Evolutionary conservation across 2,888 invertebrate species (phyloP).

Genomic region (Candidula unifasciata): DNA sequence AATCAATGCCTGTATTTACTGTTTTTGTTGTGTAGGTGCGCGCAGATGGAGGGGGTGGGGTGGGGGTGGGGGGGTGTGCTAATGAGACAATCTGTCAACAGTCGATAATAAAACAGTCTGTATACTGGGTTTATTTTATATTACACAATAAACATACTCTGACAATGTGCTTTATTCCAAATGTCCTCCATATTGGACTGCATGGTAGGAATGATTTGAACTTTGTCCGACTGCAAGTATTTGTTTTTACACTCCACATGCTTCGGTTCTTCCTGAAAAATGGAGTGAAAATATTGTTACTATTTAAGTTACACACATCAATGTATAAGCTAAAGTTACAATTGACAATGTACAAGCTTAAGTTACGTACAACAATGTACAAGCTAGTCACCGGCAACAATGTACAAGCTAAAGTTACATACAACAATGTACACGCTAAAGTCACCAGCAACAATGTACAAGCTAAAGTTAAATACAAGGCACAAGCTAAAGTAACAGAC

Average conservation of each 20-base stretch:
- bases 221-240: constrained; percentile 46
- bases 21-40: too few relatives aligned
- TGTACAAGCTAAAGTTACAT: not conserved
- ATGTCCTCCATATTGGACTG: constrained; percentile 25
- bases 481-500: not conserved
- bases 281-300: not conserved
- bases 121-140: too few relatives aligned
- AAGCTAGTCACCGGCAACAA: not conserved
- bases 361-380: too few relatives aligned
- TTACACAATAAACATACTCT: too few relatives aligned
- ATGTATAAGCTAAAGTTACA: too few relatives aligned
- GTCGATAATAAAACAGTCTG: too few relatives aligned
- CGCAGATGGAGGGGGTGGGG: too few relatives aligned
- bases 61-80: too few relatives aligned
- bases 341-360: not conserved
- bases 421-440: too few relatives aligned
- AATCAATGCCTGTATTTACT: too few relatives aligned
- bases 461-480: not conserved
- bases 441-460: not conserved
- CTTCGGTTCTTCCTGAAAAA: constrained; percentile 14
- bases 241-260: constrained; percentile 22
- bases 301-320: too few relatives aligned
- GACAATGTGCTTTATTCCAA: constrained; percentile 47
- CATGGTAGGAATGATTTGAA: constrained; percentile 46
- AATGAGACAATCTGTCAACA: too few relatives aligned